Evolutionary conservation across 2,888 invertebrate species (phyloP).

Genomic region (Trissolcus brochymenae): DNA sequence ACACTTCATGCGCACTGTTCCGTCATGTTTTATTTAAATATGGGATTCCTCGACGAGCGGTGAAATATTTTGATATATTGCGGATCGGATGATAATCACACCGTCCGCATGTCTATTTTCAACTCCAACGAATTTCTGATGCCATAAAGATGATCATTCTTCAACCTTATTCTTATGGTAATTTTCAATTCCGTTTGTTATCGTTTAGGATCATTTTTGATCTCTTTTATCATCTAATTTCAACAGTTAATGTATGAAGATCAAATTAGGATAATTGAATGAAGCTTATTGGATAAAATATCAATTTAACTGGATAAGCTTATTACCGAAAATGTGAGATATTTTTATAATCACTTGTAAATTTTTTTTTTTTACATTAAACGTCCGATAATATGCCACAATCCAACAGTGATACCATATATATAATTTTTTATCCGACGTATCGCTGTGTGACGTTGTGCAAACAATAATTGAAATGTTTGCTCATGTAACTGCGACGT

Average conservation of each 20-base stretch:
- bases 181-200: slow-evolving; percentile 1
- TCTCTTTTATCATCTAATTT: background rate
- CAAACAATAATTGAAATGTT: slow-evolving; percentile 55
- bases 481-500: slow-evolving; percentile 48
- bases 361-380: slow-evolving; percentile 14
- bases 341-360: background rate
- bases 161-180: slow-evolving; percentile 35
- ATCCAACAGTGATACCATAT: background rate
- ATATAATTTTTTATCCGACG: background rate
- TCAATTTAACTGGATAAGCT: background rate
- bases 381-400: background rate
- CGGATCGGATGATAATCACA: slow-evolving; percentile 24
- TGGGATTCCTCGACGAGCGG: slow-evolving; percentile 29
- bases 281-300: background rate
- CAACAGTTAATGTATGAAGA: slow-evolving; percentile 2
- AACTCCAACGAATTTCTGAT: slow-evolving; percentile 34
- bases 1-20: slow-evolving; percentile 34
- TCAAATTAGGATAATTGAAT: slow-evolving; percentile 8
- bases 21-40: slow-evolving; percentile 51
- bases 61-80: slow-evolving; percentile 48
- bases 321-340: slow-evolving; percentile 7
- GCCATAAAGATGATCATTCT: slow-evolving; percentile 38
- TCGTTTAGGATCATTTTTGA: background rate
- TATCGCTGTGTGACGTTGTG: slow-evolving; percentile 43
- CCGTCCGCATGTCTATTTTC: slow-evolving; percentile 31